Conservation (phyloP, 2,113 vertebrate genomes). For the Malurus melanocephalus region DNA sequence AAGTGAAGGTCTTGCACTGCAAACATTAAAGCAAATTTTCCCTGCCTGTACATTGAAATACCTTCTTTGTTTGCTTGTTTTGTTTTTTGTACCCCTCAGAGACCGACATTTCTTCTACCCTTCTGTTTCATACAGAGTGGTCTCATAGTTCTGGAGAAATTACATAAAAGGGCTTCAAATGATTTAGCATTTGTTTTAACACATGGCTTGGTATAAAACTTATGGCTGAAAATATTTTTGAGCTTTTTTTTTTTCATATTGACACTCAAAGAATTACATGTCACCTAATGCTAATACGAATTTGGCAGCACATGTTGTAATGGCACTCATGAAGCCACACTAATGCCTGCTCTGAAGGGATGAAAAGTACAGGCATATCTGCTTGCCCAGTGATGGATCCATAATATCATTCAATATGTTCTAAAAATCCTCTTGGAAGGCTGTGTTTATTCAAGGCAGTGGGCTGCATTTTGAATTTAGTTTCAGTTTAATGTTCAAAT, state of each 20-base stretch:
- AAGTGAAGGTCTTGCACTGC: neutral
- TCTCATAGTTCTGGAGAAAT: neutral
- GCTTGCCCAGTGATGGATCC: neutral
- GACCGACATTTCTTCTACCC: neutral
- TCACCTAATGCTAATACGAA: neutral
- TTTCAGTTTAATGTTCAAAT: neutral
- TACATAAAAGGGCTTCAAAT: neutral
- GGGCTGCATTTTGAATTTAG: neutral
- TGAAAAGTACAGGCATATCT: neutral
- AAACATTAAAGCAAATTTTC: neutral
- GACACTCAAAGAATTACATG: neutral
- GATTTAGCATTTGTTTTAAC: neutral
- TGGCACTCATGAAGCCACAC: neutral
- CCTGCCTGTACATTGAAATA: neutral
- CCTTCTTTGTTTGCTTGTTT: neutral
- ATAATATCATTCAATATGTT: neutral
- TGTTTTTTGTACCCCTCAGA: neutral
- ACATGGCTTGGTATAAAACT: neutral
- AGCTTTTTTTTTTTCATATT: neutral
- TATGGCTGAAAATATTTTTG: neutral
- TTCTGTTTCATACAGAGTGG: neutral
- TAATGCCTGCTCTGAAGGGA: neutral
- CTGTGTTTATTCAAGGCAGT: neutral
- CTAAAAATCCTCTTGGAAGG: neutral
- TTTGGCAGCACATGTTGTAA: neutral